Evolutionary conservation across 1,140 invertebrate species (phyloP), one percentile per base, ranked within the genome.

Genomic region (Heterodera schachtii): DNA sequence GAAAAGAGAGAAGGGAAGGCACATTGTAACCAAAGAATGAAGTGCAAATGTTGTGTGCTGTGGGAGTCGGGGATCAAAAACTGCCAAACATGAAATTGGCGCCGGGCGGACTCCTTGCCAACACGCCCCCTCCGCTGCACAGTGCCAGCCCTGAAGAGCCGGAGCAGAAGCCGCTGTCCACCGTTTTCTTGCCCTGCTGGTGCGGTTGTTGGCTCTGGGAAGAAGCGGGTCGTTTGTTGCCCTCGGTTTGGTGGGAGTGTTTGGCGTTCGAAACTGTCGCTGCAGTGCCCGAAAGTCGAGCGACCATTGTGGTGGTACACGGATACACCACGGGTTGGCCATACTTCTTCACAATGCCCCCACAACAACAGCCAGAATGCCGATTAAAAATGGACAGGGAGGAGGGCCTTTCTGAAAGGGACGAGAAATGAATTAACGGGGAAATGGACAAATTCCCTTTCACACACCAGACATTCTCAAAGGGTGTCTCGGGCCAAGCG

Each of bases 111-210:
- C 66, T 73, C 6, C 80, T 79, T 1, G 66, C 43, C 21, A 70
- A 9, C 41, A 70, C 82, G 69, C 85, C 84, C 3, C 79, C 79
- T n/a, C 43, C 41, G 43, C 69, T 71, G 69, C 69, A 71, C 69
- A 71, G 21, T 46, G 69, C 69, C 69, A 46, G 31, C 13, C 80
- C 79, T 5, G 43, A 57, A 19, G 84, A 86, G 19, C 83, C 83
- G n/a, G 84, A 86, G n/a, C 76, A 86, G 70, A 84, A 84, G 81
- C 83, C 83, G 21, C 75, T 80, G 46, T 84, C 83, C 44, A 83
- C 11, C 1, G 82, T 85, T 44, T 83, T 83, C 31, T 83, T 81
- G 57, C 19, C 43, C 19, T 21, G 43, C 46, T 43, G 80, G 11
- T 44, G 47, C 41, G 46, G 66, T 43, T 46, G 67, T 21, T 73